phyloP scores from a whole-genome alignment of 2,888 invertebrate genomes.

The Drosophila prostipennis region DNA sequence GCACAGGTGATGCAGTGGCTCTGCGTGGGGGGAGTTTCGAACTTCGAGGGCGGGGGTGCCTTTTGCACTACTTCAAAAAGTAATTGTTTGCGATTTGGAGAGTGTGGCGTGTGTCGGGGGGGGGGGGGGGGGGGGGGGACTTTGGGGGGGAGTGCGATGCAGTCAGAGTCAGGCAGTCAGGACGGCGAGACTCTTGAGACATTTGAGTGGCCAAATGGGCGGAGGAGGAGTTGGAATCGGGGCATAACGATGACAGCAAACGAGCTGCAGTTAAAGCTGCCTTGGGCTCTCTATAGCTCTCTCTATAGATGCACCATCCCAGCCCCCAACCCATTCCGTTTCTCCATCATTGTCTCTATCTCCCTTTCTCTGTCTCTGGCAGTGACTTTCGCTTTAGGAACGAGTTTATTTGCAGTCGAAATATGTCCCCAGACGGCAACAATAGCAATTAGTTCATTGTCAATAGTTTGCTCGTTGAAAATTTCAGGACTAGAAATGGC shows the following conservation, averaged over 20 bases:
- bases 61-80: constrained; percentile 75
- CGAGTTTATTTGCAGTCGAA: constrained; percentile 80
- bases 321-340: constrained; percentile 1
- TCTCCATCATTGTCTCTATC: constrained; percentile 1
- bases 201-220: constrained; percentile 70
- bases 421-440: constrained; percentile 76
- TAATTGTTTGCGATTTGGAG: constrained; percentile 80
- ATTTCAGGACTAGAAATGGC: constrained; percentile 61
- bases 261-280: constrained; percentile 60
- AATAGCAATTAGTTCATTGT: constrained; percentile 80
- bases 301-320: not conserved
- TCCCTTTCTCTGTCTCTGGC: constrained; percentile 23
- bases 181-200: constrained; percentile 72
- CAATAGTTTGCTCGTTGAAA: constrained; percentile 78
- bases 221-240: constrained; percentile 11
- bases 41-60: constrained; percentile 2
- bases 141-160: constrained; percentile 32
- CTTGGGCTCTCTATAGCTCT: constrained; percentile 28
- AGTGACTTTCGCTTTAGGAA: constrained; percentile 51
- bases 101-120: constrained; percentile 69
- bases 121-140: too few relatives aligned
- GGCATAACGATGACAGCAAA: constrained; percentile 45
- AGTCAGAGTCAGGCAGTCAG: constrained; percentile 41
- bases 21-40: not conserved
- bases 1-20: constrained; percentile 54